Evolutionary conservation across 1,140 invertebrate species (phyloP).

Genomic region (Proctacanthus coquilletti): DNA sequence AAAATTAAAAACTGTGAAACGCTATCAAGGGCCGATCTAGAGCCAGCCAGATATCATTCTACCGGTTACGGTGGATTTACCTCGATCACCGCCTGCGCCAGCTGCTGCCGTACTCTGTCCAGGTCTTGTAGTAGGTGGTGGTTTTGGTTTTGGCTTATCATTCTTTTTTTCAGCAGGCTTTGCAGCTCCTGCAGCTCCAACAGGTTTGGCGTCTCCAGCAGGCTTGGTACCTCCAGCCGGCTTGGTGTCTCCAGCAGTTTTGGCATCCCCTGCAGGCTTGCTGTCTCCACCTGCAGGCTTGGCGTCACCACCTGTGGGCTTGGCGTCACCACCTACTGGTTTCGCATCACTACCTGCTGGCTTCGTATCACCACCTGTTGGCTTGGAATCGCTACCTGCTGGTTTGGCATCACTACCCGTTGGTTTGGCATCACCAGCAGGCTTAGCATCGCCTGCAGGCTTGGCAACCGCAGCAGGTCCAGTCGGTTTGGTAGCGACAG

Average conservation of each 20-base stretch:
- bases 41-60: conserved; percentile 29
- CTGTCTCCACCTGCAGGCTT: no score
- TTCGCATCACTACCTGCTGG: conserved; percentile 6
- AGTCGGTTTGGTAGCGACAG: conserved; percentile 11
- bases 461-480: conserved; percentile 8
- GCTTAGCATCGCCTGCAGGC: conserved; percentile 8
- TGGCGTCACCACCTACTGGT: conserved; percentile 8
- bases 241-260: conserved; percentile 1
- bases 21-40: no score
- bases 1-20: no score
- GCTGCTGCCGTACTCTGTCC: conserved; percentile 23
- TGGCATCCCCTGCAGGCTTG: background rate
- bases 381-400: conserved; percentile 6
- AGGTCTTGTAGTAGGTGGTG: conserved; percentile 11
- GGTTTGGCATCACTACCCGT: conserved; percentile 7
- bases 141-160: conserved; percentile 6
- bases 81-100: conserved; percentile 22
- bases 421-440: conserved; percentile 9
- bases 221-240: conserved; percentile 1
- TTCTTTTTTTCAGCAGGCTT: conserved; percentile 11
- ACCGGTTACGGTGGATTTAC: conserved; percentile 27
- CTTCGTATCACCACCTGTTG: conserved; percentile 6
- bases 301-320: conserved; percentile 11
- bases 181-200: conserved; percentile 4
- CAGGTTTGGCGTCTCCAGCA: background rate